These are phyloP conservation scores for Gobio occitaniae DNA, from an alignment of 2,797 vertebrate genomes.

Conservation along the genomic window DNA sequence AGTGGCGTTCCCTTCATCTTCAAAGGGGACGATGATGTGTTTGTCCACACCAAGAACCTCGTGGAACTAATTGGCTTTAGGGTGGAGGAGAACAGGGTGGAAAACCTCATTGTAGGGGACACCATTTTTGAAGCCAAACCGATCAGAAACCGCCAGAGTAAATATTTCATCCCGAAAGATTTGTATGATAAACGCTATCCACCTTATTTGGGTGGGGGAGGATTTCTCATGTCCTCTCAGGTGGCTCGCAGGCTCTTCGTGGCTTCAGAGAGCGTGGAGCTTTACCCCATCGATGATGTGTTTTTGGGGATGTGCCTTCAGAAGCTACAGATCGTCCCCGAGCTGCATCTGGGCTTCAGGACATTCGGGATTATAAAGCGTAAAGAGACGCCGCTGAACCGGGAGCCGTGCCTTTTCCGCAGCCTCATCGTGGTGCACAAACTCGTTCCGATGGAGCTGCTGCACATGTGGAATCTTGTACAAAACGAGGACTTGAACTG, in stretches of 20 bases:
- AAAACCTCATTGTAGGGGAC: conserved; percentile 83
- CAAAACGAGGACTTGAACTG: conserved; percentile 73
- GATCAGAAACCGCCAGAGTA: conserved; percentile 83
- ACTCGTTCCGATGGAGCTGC: conserved; percentile 80
- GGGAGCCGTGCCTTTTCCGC: conserved; percentile 86
- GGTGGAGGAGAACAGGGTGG: conserved; percentile 65
- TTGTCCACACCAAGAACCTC: conserved; percentile 84
- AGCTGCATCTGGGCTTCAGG: conserved; percentile 82
- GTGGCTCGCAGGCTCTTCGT: conserved; percentile 73
- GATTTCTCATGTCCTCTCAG: conserved; percentile 81
- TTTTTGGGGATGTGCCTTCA: conserved; percentile 89
- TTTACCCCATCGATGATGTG: conserved; percentile 91
- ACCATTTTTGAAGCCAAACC: conserved; percentile 84
- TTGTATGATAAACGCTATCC: conserved; percentile 82
- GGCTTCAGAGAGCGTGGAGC: conserved; percentile 75
- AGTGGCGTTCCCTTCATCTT: conserved; percentile 80
- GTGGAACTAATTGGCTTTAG: conserved; percentile 79
- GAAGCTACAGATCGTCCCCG: conserved; percentile 73
- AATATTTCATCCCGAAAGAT: conserved; percentile 87
- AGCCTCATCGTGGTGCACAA: conserved; percentile 87
- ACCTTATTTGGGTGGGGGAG: conserved; percentile 85
- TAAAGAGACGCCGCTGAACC: conserved; percentile 78
- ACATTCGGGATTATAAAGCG: conserved; percentile 81
- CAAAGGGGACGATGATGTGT: conserved; percentile 89
- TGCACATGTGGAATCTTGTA: conserved; percentile 85